phyloP scores from a whole-genome alignment of 2,113 vertebrate genomes.

The Ranitomeya variabilis region DNA sequence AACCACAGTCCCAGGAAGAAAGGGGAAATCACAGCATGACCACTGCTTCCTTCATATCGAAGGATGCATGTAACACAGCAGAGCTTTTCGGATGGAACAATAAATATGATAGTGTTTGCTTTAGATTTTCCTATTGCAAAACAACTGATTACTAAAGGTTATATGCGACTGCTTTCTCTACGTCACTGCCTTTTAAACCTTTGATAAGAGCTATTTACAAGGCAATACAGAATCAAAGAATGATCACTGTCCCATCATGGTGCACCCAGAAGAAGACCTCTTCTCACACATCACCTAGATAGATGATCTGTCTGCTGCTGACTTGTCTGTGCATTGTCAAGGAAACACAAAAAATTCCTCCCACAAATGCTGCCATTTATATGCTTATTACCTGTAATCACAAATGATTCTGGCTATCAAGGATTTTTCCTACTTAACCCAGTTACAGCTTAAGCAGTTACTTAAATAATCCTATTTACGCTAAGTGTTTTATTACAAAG shows the following conservation, averaged over 20 bases:
- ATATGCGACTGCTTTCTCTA: no score
- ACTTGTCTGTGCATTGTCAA: not conserved
- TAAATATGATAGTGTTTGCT: no score
- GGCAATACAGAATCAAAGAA: not conserved
- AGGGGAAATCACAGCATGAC: no score
- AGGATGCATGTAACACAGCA: no score
- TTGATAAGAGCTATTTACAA: not conserved
- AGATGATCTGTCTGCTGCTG: not conserved
- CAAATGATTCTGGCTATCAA: slow-evolving; percentile 14
- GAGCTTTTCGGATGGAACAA: no score
- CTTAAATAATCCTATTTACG: slow-evolving; percentile 11
- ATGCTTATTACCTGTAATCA: slow-evolving; percentile 13
- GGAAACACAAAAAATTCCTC: slow-evolving; percentile 43
- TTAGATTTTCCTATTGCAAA: no score
- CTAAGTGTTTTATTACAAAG: not conserved
- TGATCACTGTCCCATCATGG: not conserved
- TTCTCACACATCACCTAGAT: not conserved
- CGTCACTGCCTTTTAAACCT: not conserved
- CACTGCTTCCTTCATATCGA: no score
- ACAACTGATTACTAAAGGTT: no score
- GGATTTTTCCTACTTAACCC: not conserved
- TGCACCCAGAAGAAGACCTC: not conserved
- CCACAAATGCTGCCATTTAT: not conserved
- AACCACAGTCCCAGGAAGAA: no score
- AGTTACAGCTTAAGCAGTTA: not conserved